Conservation (phyloP, 2,797 vertebrate species). For the Thalassophryne amazonica region DNA sequence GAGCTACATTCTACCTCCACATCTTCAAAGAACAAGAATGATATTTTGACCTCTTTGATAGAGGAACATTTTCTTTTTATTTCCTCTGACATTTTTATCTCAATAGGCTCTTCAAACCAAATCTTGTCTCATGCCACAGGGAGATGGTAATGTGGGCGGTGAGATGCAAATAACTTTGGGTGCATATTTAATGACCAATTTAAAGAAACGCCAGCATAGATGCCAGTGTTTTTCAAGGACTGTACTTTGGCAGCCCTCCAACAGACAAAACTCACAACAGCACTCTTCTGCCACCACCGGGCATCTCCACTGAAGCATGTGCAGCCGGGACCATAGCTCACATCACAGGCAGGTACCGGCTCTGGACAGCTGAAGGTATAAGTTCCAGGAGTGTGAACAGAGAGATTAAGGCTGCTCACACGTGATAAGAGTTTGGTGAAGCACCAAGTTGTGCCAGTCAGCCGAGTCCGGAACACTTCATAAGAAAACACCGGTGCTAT, state of each 20-base stretch:
- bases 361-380: conserved; percentile 2
- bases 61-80: conserved; percentile 2
- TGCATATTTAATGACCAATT: conserved; percentile 2
- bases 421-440: too few relatives aligned
- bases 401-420: conserved; percentile 44
- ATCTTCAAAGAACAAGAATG: conserved; percentile 11
- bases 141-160: conserved; percentile 22
- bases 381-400: conserved; percentile 1
- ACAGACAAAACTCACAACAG: neutral
- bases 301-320: conserved; percentile 2
- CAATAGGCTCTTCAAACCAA: conserved; percentile 11
- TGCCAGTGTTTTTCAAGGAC: neutral
- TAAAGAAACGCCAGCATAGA: neutral
- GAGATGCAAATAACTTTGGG: conserved; percentile 3
- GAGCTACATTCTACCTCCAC: conserved; percentile 14
- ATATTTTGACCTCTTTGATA: conserved; percentile 18
- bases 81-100: conserved; percentile 5
- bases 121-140: neutral
- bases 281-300: neutral
- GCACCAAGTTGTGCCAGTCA: too few relatives aligned
- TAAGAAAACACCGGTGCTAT: too few relatives aligned
- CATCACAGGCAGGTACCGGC: conserved; percentile 9
- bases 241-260: neutral
- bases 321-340: conserved; percentile 13
- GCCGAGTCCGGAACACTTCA: too few relatives aligned